A percentile compares a stretch with the other conserved stretches of the same genome.
These are phyloP conservation scores for Cordilura impudica DNA, from an alignment of 2,888 invertebrate species.

Conservation along the genomic window DNA sequence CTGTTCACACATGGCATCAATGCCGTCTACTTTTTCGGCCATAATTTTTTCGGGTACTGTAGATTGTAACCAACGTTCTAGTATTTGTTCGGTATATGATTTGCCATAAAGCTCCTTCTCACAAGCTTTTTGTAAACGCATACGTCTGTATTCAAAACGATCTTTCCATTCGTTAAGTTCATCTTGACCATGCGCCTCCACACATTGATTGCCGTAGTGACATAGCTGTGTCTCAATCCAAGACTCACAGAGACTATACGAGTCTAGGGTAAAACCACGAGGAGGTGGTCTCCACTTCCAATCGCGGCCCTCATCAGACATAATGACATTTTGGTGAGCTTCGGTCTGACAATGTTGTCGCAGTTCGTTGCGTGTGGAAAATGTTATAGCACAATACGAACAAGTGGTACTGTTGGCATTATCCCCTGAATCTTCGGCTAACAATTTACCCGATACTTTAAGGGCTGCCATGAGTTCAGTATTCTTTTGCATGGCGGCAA, in stretches of 20 bases:
- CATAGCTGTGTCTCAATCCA: constrained; percentile 81
- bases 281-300: constrained; percentile 85
- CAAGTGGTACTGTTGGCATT: constrained; percentile 76
- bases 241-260: constrained; percentile 82
- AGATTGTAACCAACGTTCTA: constrained; percentile 82
- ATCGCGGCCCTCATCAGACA: constrained; percentile 84
- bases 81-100: constrained; percentile 81
- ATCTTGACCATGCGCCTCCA: constrained; percentile 85
- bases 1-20: constrained; percentile 81
- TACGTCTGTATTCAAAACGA: constrained; percentile 83
- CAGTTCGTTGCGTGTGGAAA: constrained; percentile 79
- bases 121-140: constrained; percentile 82
- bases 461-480: constrained; percentile 73
- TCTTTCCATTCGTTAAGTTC: constrained; percentile 87
- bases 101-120: constrained; percentile 84
- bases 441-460: constrained; percentile 69
- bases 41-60: constrained; percentile 82
- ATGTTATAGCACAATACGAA: constrained; percentile 81
- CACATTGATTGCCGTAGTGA: constrained; percentile 85
- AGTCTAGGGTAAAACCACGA: constrained; percentile 82
- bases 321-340: constrained; percentile 82
- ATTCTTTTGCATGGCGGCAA: constrained; percentile 67
- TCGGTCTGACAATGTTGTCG: constrained; percentile 82
- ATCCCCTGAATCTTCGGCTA: constrained; percentile 58
- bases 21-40: constrained; percentile 81